phyloP scores from a whole-genome alignment of 2,113 vertebrate genomes.

The Megaceryle torquata region DNA sequence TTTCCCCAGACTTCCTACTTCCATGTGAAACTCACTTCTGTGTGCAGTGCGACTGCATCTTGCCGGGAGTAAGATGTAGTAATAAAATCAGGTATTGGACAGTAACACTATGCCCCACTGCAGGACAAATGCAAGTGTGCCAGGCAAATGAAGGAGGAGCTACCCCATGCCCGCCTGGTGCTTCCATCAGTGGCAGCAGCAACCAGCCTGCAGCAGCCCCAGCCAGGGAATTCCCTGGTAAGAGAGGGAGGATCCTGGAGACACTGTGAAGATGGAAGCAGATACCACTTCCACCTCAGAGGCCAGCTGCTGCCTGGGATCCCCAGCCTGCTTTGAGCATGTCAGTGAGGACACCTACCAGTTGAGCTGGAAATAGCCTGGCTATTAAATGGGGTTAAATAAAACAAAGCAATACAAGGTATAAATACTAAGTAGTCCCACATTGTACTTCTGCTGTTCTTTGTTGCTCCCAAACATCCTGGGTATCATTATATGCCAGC shows the following conservation, averaged over 20 bases:
- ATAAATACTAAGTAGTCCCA: background rate
- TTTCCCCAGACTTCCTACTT: background rate
- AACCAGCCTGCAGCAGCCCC: rapidly evolving
- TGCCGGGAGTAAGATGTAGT: background rate
- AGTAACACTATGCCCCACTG: background rate
- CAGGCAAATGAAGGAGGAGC: background rate
- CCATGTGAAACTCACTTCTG: background rate
- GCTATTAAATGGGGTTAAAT: background rate
- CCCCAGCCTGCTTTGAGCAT: background rate
- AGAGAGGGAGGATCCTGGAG: background rate
- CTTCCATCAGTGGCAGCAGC: background rate
- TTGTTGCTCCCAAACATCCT: background rate
- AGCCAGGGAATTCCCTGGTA: background rate
- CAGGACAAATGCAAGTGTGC: background rate
- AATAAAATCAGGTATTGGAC: background rate
- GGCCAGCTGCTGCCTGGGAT: background rate
- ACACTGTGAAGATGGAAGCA: background rate
- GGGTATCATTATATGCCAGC: background rate
- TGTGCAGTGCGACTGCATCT: background rate
- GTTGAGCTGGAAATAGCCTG: background rate
- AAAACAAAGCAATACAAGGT: background rate
- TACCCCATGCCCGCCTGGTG: background rate
- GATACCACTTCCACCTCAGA: background rate
- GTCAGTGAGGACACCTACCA: background rate
- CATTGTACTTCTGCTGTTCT: background rate